Base-by-base conservation (phyloP, 2,797 vertebrate species). In the Holocentrus rufus region DNA sequence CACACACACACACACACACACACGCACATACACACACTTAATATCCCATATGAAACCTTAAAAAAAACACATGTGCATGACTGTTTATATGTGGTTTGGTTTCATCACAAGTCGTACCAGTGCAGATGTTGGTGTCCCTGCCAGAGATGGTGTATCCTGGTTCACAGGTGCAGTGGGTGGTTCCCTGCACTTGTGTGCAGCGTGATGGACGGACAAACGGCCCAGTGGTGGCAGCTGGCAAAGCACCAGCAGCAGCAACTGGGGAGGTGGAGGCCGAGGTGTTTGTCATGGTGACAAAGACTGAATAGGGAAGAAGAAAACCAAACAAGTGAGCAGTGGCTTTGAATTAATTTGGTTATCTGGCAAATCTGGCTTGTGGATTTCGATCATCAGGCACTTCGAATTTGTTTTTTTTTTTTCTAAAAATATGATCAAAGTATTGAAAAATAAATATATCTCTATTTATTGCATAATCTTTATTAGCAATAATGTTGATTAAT, bases 101-200 rank as follows among this genome's bases (percentile, higher is more conserved):
- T 30, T 46, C 27, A 53, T 22, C 2, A 14, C 49, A 66, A 20
- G 31, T 65, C 18, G 10, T 70, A 94, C 94, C 94, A 25, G 87
- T 92, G 85, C 94, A 95, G 58, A 84, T 89, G 77, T 77, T 88
- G 88, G 87, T 93, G 80, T 94, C 93, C 31, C 88, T 77, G 49
- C 92, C 92, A 55, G 93, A 91, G 74, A 95, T 93, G 68, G 91
- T 93, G 84, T 92, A 95, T 52, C 94, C 94, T 7, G 92, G 84
- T 59, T 95, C 94, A 81, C 94, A 95, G 84, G 92, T 93, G 88
- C 94, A 95, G 89, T 94, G 93, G 82, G 93, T 94, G 74, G 89
- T 91, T 44, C 94, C 93, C 84, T 95, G 93, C 23, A 90, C 79
- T 23, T 85, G 79, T 5, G 82, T 90, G 79, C 94, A 95, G 20